Conservation (phyloP, 1,140 invertebrate species). For the Cyphomyrmex costatus region DNA sequence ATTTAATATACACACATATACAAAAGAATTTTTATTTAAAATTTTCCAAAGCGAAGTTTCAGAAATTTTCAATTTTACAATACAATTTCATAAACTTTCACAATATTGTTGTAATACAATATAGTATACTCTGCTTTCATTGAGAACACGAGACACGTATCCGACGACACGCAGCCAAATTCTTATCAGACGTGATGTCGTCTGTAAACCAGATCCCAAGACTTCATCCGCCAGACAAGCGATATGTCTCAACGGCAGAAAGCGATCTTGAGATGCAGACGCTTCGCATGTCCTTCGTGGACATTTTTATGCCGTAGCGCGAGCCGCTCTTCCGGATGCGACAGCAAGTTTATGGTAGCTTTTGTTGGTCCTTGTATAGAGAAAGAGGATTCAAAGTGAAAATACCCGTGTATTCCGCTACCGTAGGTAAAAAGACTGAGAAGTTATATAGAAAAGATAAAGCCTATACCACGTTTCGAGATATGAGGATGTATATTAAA, state of each 20-base stretch:
- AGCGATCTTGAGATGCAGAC: conserved; percentile 49
- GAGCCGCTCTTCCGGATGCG: conserved; percentile 57
- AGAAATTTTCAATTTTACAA: neutral
- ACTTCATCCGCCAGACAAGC: conserved; percentile 43
- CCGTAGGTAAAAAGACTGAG: neutral
- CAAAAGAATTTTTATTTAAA: neutral
- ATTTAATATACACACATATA: too few relatives aligned
- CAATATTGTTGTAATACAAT: neutral
- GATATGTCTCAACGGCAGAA: conserved; percentile 60
- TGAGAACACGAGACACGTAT: neutral
- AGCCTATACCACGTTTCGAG: neutral
- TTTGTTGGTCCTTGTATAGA: conserved; percentile 10
- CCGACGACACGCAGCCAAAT: conserved; percentile 17
- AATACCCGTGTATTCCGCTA: conserved; percentile 19
- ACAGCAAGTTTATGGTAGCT: conserved; percentile 54
- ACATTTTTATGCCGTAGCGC: conserved; percentile 13
- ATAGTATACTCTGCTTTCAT: conserved; percentile 19
- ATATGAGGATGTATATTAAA: neutral
- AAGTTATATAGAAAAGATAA: conserved; percentile 31
- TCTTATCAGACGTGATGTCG: conserved; percentile 54
- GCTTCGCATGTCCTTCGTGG: conserved; percentile 33
- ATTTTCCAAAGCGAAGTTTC: neutral
- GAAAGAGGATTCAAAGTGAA: conserved; percentile 34
- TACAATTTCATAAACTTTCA: conserved; percentile 11
- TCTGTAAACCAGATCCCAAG: conserved; percentile 54